Percentiles rank a stretch among this genome's conserved stretches.
phyloP scores from a whole-genome alignment of 2,797 vertebrate genomes.

The Ctenochaetus hawaiiensis region DNA sequence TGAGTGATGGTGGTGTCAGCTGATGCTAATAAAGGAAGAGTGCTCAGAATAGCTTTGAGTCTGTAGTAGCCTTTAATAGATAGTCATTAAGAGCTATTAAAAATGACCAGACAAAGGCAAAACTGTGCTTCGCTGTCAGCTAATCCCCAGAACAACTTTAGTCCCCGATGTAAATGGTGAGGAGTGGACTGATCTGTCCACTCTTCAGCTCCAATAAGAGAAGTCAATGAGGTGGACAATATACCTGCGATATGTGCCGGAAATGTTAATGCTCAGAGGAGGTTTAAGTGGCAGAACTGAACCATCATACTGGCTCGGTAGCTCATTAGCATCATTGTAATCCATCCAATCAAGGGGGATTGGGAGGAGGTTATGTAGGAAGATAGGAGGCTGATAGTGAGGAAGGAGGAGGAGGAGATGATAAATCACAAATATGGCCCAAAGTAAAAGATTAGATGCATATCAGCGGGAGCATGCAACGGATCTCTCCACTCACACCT shows the following conservation, averaged over 20 bases:
- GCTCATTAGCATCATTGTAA: conserved; percentile 19
- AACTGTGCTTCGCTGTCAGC: conserved; percentile 57
- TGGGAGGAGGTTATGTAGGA: conserved; percentile 34
- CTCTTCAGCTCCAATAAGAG: conserved; percentile 39
- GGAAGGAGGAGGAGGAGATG: conserved; percentile 43
- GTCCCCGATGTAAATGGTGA: conserved; percentile 39
- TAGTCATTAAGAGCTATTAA: conserved; percentile 74
- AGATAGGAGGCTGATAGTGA: conserved; percentile 52
- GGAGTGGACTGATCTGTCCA: conserved; percentile 50
- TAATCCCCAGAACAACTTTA: conserved; percentile 40
- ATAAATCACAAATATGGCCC: conserved; percentile 70
- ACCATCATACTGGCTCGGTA: conserved; percentile 1
- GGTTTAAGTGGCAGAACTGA: conserved; percentile 21
- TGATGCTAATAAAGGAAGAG: conserved; percentile 68
- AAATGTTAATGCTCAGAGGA: conserved; percentile 51
- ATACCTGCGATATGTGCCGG: conserved; percentile 48
- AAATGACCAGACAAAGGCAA: conserved; percentile 68
- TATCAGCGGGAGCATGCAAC: conserved; percentile 55
- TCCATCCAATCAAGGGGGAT: conserved; percentile 49
- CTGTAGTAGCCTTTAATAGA: conserved; percentile 65
- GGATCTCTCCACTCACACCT: conserved; percentile 59
- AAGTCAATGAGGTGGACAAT: conserved; percentile 59
- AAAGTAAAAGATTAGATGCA: conserved; percentile 72
- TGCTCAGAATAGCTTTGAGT: conserved; percentile 59
- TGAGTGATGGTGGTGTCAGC: conserved; percentile 73